Evolutionary conservation across 1,140 invertebrate genomes (phyloP), one percentile per base, ranked within the genome.

Genomic region (Papilio machaon): DNA sequence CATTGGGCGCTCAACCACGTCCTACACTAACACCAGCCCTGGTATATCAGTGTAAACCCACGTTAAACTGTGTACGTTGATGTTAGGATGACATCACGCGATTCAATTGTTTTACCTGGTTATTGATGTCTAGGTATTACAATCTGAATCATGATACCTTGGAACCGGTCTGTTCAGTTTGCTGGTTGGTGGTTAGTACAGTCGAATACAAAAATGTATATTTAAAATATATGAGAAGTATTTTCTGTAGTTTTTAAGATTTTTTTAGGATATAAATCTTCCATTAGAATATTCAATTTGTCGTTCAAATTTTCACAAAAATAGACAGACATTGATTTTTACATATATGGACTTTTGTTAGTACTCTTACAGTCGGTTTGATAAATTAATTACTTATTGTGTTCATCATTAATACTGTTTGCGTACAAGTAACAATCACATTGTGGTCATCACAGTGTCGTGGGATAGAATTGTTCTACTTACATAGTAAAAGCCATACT

Each of bases 41-140:
- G 38, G 38, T 43, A n/a, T 7, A 8, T 58, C 54, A 19, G 54
- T 58, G n/a, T 58, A 19, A 58, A 58, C 54, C 6, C 54, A 58
- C 17, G 54, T 58, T 17, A 73, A 78, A 73, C 75, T 73, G 75
- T 81, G 76, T 70, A 81, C 64, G 49, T 52, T 73, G 47, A 46
- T 52, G 80, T 75, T 81, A 23, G 35, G 10, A 64, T 81, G 64
- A 81, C 73, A 81, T 81, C 81, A 81, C 64, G 76, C 60, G 30
- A 74, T 58, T 80, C 52, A 60, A 54, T 76, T 76, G 43, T 76
- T 76, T 76, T 75, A 19, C 46, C 70, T 73, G 38, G n/a, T 46
- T 74, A 74, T 74, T 47, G 73, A 76, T 76, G 74, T 76, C 74
- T 76, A 76, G 74, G 35, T 73, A 17, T 70, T 64, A 30, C 19